Evolutionary conservation across 2,888 invertebrate species (phyloP).

Genomic region (Lamellibrachia columna): DNA sequence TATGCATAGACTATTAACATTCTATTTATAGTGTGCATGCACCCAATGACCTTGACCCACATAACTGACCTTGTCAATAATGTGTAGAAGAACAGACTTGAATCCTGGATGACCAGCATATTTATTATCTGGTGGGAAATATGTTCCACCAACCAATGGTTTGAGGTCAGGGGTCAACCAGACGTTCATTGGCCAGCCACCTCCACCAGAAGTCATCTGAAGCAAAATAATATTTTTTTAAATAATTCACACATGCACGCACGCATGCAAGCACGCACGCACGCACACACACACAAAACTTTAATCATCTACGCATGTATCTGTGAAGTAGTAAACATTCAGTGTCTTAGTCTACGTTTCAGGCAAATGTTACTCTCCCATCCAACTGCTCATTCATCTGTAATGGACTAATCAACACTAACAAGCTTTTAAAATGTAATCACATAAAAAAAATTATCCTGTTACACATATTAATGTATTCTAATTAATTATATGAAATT

Average conservation of each 20-base stretch:
- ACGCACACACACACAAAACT: not conserved
- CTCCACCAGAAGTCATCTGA: conserved; percentile 71
- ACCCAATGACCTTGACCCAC: not conserved
- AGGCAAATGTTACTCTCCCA: not conserved
- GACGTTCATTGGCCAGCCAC: conserved; percentile 97
- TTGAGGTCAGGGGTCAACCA: conserved; percentile 89
- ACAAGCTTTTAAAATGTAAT: not conserved
- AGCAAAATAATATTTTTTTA: conserved; percentile 13
- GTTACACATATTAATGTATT: not conserved
- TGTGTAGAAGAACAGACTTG: conserved; percentile 76
- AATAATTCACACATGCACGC: not conserved
- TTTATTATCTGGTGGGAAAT: conserved; percentile 87
- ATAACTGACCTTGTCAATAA: conserved; percentile 61
- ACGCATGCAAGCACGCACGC: no score
- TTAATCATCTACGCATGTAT: not conserved
- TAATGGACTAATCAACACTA: not conserved
- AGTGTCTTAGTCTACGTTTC: not conserved
- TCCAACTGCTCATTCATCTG: not conserved
- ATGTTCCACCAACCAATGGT: conserved; percentile 91
- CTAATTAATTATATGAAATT: not conserved
- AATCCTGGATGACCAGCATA: conserved; percentile 84
- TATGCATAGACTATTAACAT: not conserved
- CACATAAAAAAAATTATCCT: not conserved
- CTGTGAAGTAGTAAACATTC: not conserved
- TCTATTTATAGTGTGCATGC: not conserved